Percentiles rank a stretch among this genome's conserved stretches.
These are phyloP conservation scores for Cheilosia impressa DNA, from an alignment of 2,888 invertebrate species.

Conservation along the genomic window DNA sequence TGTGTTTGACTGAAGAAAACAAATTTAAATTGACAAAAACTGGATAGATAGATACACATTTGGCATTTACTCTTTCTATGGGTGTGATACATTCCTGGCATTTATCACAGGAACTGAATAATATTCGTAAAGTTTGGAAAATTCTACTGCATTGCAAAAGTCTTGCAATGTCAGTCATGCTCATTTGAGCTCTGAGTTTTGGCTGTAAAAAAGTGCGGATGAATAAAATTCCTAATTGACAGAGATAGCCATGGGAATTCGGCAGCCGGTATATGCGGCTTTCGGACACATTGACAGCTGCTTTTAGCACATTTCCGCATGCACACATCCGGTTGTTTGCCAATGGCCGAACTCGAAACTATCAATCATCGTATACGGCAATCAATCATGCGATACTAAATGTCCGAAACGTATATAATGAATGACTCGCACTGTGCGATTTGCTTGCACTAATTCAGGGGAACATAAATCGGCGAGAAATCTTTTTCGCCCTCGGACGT, in stretches of 20 bases:
- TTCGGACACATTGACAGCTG: neutral
- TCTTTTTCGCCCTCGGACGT: neutral
- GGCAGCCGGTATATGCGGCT: neutral
- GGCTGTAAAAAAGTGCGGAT: neutral
- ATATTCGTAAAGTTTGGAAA: constrained; percentile 7
- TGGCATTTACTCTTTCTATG: too few species aligned
- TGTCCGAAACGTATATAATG: neutral
- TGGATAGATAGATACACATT: too few species aligned
- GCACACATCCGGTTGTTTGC: constrained; percentile 29
- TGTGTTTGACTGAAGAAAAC: neutral
- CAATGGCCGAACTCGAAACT: neutral
- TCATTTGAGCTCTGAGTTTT: neutral
- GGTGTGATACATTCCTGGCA: too few species aligned
- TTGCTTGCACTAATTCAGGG: neutral
- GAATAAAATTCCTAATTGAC: constrained; percentile 3
- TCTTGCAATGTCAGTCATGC: neutral
- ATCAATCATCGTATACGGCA: neutral
- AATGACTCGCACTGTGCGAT: neutral
- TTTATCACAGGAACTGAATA: neutral
- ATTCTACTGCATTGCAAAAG: neutral
- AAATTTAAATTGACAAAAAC: neutral
- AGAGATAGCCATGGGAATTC: constrained; percentile 16
- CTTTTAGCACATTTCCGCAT: constrained; percentile 28
- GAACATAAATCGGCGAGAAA: neutral
- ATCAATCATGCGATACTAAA: constrained; percentile 29